Evolutionary conservation across 2,797 vertebrate species (phyloP).

Genomic region (Discoglossus pictus): DNA sequence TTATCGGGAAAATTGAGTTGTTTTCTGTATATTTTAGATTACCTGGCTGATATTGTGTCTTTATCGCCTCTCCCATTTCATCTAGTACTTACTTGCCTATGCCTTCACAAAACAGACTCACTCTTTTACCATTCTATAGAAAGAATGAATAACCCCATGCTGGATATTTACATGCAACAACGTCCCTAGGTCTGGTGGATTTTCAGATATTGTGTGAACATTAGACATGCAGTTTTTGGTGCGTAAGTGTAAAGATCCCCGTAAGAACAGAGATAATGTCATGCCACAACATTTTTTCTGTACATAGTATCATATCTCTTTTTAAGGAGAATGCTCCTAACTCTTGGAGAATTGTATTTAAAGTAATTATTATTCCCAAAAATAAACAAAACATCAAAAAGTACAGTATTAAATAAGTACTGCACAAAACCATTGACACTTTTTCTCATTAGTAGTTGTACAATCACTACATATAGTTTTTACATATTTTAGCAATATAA

Average conservation of each 20-base stretch:
- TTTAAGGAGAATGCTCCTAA: neutral
- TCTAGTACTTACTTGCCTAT: constrained; percentile 2
- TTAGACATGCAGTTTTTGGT: constrained; percentile 59
- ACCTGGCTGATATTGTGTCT: constrained; percentile 3
- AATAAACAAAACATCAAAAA: constrained; percentile 43
- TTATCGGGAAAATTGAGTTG: neutral
- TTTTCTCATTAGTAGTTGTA: constrained; percentile 42
- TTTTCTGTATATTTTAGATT: neutral
- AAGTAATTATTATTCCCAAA: constrained; percentile 34
- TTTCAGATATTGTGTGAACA: constrained; percentile 52
- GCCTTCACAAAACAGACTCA: constrained; percentile 39
- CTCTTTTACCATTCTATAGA: constrained; percentile 37
- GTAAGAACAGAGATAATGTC: neutral
- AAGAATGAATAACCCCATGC: constrained; percentile 53
- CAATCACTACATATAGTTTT: constrained; percentile 37
- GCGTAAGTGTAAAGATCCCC: constrained; percentile 52
- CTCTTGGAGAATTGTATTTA: constrained; percentile 8
- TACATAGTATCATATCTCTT: constrained; percentile 22
- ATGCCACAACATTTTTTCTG: neutral
- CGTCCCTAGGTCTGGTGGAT: constrained; percentile 54
- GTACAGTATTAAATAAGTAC: constrained; percentile 48
- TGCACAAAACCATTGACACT: constrained; percentile 44
- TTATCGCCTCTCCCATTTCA: constrained; percentile 19
- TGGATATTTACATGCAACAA: constrained; percentile 64
- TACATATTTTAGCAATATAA: constrained; percentile 22